These are phyloP conservation scores for Drosophila bocqueti DNA, from an alignment of 1,140 invertebrate genomes.

Conservation along the genomic window DNA sequence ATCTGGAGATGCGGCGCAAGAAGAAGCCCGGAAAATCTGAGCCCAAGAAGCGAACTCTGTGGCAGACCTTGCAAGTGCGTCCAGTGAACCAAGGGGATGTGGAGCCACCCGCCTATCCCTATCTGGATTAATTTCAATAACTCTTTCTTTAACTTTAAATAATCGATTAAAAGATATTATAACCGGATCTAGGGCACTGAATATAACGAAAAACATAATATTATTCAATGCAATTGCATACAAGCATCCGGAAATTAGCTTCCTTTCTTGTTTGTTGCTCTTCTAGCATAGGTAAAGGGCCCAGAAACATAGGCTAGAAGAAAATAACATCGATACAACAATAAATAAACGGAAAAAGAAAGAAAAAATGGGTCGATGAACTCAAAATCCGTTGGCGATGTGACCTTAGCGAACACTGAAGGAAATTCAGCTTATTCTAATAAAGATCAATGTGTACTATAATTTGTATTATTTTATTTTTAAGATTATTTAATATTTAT, in stretches of 20 bases:
- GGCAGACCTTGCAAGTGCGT: constrained; percentile 56
- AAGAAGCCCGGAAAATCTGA: neutral
- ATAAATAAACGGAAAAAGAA: constrained; percentile 52
- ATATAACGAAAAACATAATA: too few species aligned
- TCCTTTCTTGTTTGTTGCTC: constrained; percentile 17
- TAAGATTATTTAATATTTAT: too few species aligned
- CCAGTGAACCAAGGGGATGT: constrained; percentile 9
- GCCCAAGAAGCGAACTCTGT: constrained; percentile 37
- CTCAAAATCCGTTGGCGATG: constrained; percentile 6
- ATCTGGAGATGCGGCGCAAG: constrained; percentile 28
- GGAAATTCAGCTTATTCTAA: too few species aligned
- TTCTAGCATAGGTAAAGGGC: constrained; percentile 34
- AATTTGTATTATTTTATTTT: neutral
- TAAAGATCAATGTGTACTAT: too few species aligned
- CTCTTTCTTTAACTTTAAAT: neutral
- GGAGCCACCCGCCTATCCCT: constrained; percentile 64
- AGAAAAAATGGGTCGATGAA: constrained; percentile 42
- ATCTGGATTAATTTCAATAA: constrained; percentile 41
- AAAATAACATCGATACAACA: constrained; percentile 31
- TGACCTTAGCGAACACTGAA: constrained; percentile 12
- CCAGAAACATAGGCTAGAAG: constrained; percentile 34
- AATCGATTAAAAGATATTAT: too few species aligned
- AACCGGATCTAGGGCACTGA: neutral
- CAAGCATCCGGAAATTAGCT: neutral
- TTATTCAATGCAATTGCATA: neutral